Evolutionary conservation across 2,113 vertebrate genomes (phyloP).

Genomic region (Tetrax tetrax): DNA sequence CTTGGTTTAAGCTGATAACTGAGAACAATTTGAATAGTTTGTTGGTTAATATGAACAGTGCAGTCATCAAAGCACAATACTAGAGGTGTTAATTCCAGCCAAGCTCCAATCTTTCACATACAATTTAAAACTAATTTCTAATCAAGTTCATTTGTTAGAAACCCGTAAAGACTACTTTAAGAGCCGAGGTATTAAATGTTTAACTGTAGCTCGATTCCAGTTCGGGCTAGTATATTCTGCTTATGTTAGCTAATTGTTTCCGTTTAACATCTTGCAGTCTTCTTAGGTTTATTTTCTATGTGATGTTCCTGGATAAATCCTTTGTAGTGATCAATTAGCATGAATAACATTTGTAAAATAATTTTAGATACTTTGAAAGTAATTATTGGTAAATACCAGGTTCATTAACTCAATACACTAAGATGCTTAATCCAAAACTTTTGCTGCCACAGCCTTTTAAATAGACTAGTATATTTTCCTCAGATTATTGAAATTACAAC

Average conservation of each 20-base stretch:
- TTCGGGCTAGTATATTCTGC: background rate
- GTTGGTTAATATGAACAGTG: background rate
- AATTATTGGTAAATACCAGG: background rate
- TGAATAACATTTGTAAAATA: slow-evolving; percentile 1
- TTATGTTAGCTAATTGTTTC: background rate
- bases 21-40: background rate
- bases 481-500: background rate
- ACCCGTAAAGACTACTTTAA: background rate
- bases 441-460: background rate
- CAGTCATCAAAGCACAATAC: background rate
- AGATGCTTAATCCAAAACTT: background rate
- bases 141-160: background rate
- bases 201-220: background rate
- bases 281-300: background rate
- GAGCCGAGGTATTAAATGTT: accelerated
- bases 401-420: background rate
- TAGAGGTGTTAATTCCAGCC: background rate
- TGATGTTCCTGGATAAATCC: background rate
- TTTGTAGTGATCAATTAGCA: background rate
- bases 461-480: background rate
- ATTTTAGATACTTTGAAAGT: background rate
- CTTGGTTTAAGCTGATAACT: background rate
- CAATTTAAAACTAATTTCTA: background rate
- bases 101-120: background rate
- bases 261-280: background rate